These are phyloP conservation scores for Pristis pectinata DNA, from an alignment of 2,797 vertebrate genomes.

Conservation along the genomic window DNA sequence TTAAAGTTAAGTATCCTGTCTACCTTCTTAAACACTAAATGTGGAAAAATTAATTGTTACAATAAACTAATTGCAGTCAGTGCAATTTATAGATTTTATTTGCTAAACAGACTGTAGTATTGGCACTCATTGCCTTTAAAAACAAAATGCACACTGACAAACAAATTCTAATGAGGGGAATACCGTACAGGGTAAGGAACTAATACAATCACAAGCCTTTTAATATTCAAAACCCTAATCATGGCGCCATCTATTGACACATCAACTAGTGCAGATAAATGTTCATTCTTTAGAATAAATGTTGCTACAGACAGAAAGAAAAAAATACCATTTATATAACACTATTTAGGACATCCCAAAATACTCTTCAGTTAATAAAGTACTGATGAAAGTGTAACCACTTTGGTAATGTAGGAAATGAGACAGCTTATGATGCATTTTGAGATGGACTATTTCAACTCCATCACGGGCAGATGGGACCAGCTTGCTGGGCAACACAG, in stretches of 20 bases:
- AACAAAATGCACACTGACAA: background rate
- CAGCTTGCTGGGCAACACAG: too few species aligned
- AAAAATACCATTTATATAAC: background rate
- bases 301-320: background rate
- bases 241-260: background rate
- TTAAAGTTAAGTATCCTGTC: too few species aligned
- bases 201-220: background rate
- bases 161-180: background rate
- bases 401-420: background rate
- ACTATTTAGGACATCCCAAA: too few species aligned
- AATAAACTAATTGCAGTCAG: too few species aligned
- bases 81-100: too few species aligned
- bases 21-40: too few species aligned
- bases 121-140: background rate
- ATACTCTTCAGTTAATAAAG: background rate
- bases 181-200: background rate
- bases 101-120: background rate
- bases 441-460: background rate
- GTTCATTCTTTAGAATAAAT: background rate
- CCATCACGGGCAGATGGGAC: too few species aligned
- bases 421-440: background rate
- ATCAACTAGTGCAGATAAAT: background rate
- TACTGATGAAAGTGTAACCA: background rate
- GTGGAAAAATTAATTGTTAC: too few species aligned
- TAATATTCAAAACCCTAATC: background rate